phyloP scores from a whole-genome alignment of 2,113 vertebrate species.

The Macrotis lagotis region DNA sequence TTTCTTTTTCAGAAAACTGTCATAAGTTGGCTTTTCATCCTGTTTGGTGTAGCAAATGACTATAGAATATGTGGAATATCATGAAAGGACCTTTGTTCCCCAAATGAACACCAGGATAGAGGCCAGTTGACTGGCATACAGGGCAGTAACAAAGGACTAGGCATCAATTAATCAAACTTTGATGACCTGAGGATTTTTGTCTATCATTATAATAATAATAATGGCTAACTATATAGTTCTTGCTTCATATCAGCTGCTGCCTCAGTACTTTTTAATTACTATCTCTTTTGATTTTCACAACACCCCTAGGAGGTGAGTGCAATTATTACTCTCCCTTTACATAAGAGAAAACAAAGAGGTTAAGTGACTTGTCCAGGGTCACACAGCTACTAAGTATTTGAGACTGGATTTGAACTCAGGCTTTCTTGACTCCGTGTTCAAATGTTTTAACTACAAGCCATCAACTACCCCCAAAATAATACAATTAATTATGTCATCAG shows the following conservation, averaged over 20 bases:
- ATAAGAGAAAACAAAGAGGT: neutral
- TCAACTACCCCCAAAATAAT: neutral
- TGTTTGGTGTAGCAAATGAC: neutral
- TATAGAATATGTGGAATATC: neutral
- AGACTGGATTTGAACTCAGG: neutral
- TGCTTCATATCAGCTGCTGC: neutral
- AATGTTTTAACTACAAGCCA: neutral
- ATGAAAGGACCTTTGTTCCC: neutral
- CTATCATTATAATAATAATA: neutral
- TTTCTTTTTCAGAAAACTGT: neutral
- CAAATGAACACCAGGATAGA: neutral
- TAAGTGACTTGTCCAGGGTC: neutral
- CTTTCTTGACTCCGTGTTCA: neutral
- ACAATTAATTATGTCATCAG: neutral
- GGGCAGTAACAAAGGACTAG: neutral
- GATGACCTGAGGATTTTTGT: neutral
- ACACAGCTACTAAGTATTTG: neutral
- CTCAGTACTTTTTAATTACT: neutral
- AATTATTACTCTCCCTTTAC: neutral
- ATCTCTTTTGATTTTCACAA: neutral
- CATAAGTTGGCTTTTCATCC: neutral
- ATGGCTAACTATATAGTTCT: neutral
- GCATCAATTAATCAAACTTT: neutral
- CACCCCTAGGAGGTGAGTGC: neutral
- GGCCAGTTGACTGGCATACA: neutral